phyloP scores from a whole-genome alignment of 2,888 invertebrate species.

The Caenorhabditis macrosperma region DNA sequence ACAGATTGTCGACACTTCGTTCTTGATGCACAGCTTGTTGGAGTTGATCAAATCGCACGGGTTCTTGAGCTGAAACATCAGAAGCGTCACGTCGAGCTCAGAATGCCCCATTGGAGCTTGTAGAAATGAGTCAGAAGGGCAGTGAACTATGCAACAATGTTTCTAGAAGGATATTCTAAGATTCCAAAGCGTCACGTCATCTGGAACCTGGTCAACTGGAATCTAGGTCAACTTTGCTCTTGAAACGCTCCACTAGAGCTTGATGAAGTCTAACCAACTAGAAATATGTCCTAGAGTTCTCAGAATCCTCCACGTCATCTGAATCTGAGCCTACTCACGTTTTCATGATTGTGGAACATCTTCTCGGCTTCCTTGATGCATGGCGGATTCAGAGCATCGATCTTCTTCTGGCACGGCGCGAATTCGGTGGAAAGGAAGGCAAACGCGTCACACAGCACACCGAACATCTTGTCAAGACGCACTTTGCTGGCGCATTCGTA shows the following conservation, averaged over 20 bases:
- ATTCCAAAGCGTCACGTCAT: no score
- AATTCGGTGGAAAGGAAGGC: slow-evolving; percentile 48
- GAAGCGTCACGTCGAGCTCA: no score
- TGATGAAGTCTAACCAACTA: no score
- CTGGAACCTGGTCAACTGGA: no score
- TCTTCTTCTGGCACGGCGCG: slow-evolving; percentile 39
- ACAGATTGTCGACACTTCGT: slow-evolving; percentile 32
- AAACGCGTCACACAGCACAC: slow-evolving; percentile 37
- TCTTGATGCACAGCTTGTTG: slow-evolving; percentile 11
- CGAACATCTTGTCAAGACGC: slow-evolving; percentile 32
- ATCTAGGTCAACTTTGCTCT: no score
- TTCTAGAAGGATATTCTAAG: no score
- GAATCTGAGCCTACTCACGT: neutral
- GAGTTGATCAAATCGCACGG: slow-evolving; percentile 22
- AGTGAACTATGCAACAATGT: no score
- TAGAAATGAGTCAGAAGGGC: no score
- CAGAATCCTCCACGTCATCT: no score
- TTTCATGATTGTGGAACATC: neutral
- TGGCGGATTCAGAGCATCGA: slow-evolving; percentile 26
- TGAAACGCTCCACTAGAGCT: no score
- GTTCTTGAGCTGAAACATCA: slow-evolving; percentile 15
- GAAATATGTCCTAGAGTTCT: no score
- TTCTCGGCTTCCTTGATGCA: slow-evolving; percentile 41
- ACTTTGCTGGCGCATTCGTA: slow-evolving; percentile 25
- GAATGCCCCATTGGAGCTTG: neutral